Percentiles rank a stretch among this genome's conserved stretches.
These are phyloP conservation scores for Luidia sarsii DNA, from an alignment of 53 echinoderm and acorn worm species.

Conservation along the genomic window DNA sequence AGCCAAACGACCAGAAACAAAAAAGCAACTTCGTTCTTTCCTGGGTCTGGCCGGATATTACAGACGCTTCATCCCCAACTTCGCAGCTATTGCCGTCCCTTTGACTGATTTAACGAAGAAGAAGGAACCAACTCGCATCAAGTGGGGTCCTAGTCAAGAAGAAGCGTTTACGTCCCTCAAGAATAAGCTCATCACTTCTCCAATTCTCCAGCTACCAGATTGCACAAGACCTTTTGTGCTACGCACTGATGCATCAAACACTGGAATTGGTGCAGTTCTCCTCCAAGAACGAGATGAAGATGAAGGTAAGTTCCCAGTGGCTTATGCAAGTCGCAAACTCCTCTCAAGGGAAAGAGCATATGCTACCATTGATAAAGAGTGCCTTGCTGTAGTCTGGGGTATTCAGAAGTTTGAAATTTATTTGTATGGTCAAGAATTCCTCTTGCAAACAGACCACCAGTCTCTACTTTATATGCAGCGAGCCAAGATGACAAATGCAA, in stretches of 20 bases:
- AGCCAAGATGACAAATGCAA: slow-evolving; percentile 20
- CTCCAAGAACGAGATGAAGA: slow-evolving; percentile 8
- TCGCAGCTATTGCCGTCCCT: slow-evolving; percentile 28
- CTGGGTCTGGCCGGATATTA: slow-evolving; percentile 35
- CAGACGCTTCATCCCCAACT: slow-evolving; percentile 31
- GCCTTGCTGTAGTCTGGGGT: slow-evolving; percentile 45
- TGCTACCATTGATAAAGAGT: slow-evolving; percentile 43
- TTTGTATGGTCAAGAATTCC: slow-evolving; percentile 17
- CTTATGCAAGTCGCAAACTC: slow-evolving; percentile 45
- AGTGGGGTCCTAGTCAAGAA: slow-evolving; percentile 17
- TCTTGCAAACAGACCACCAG: slow-evolving; percentile 27
- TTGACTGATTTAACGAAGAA: slow-evolving; percentile 24
- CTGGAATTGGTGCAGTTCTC: slow-evolving; percentile 43
- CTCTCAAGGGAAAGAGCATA: background rate
- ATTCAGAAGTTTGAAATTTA: slow-evolving; percentile 32
- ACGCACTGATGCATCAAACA: slow-evolving; percentile 50
- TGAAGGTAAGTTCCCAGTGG: slow-evolving; percentile 30
- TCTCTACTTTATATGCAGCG: slow-evolving; percentile 18
- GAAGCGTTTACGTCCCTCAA: slow-evolving; percentile 9
- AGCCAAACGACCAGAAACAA: slow-evolving; percentile 27
- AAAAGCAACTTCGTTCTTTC: slow-evolving; percentile 30
- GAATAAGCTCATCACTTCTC: background rate
- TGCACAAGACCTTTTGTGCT: slow-evolving; percentile 21
- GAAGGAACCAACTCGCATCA: slow-evolving; percentile 18
- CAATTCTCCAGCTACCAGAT: slow-evolving; percentile 30